Conservation (phyloP, 2,888 invertebrate genomes). For the Drepana falcataria region DNA sequence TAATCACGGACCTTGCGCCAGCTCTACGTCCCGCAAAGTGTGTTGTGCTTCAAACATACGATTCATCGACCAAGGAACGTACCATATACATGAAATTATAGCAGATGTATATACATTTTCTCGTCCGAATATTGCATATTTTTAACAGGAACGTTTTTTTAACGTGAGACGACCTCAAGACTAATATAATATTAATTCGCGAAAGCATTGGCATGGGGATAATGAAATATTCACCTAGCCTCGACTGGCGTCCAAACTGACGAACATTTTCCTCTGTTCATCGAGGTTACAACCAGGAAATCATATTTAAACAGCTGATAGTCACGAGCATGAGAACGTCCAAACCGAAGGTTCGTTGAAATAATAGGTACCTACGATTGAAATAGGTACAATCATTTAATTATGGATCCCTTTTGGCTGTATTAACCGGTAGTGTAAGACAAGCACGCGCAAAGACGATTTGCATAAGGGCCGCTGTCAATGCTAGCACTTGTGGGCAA, state of each 20-base stretch:
- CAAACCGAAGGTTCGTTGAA: constrained; percentile 38
- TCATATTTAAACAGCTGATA: constrained; percentile 33
- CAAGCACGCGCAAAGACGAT: constrained; percentile 53
- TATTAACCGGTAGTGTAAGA: constrained; percentile 30
- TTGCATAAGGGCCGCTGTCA: constrained; percentile 70
- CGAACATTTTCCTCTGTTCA: constrained; percentile 21
- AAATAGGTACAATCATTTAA: constrained; percentile 21
- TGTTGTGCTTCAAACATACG: neutral
- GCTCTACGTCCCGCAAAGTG: neutral
- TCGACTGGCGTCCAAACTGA: constrained; percentile 14
- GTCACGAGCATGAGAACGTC: constrained; percentile 34
- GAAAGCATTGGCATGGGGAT: constrained; percentile 19
- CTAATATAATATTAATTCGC: constrained; percentile 26
- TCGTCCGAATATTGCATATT: no score
- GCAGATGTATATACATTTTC: no score
- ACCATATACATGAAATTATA: neutral
- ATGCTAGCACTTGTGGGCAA: constrained; percentile 55
- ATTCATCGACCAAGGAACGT: neutral
- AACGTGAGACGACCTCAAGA: constrained; percentile 7
- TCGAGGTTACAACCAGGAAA: constrained; percentile 35
- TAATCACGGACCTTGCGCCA: neutral
- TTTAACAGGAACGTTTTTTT: neutral
- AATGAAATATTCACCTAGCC: constrained; percentile 21
- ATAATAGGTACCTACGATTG: constrained; percentile 22
- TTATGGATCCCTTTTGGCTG: constrained; percentile 10